A percentile compares a stretch with the other conserved stretches of the same genome.
phyloP scores from a whole-genome alignment of 2,888 invertebrate species.

The Philonicus albiceps region DNA sequence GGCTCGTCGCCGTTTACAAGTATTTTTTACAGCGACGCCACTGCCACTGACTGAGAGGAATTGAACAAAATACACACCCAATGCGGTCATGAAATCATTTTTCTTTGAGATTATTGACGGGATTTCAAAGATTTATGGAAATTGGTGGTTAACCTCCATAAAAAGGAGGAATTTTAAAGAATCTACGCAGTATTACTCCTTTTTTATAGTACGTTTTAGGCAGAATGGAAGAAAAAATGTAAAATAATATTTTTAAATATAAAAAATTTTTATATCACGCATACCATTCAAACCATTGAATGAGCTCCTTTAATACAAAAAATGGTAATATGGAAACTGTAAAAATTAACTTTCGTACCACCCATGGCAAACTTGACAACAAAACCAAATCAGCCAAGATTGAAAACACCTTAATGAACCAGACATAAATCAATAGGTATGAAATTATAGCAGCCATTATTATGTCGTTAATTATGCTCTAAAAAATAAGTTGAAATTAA shows the following conservation, averaged over 20 bases:
- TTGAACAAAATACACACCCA: not conserved
- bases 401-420: too few relatives aligned
- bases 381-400: too few relatives aligned
- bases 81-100: not conserved
- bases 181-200: not conserved
- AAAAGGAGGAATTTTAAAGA: not conserved
- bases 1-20: not conserved
- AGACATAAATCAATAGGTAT: too few relatives aligned
- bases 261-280: too few relatives aligned
- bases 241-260: too few relatives aligned
- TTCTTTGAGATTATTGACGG: constrained; percentile 12
- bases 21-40: not conserved
- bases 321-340: too few relatives aligned
- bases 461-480: too few relatives aligned
- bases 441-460: too few relatives aligned
- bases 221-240: not conserved
- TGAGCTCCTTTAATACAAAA: not conserved
- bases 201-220: not conserved
- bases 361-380: too few relatives aligned
- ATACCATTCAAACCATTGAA: not conserved
- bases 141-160: not conserved
- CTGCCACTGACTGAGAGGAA: not conserved
- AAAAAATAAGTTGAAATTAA: too few relatives aligned
- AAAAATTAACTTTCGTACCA: too few relatives aligned
- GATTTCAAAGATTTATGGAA: constrained; percentile 6